phyloP scores from a whole-genome alignment of 2,797 vertebrate species.

The Acrossocheilus wenchowensis region DNA sequence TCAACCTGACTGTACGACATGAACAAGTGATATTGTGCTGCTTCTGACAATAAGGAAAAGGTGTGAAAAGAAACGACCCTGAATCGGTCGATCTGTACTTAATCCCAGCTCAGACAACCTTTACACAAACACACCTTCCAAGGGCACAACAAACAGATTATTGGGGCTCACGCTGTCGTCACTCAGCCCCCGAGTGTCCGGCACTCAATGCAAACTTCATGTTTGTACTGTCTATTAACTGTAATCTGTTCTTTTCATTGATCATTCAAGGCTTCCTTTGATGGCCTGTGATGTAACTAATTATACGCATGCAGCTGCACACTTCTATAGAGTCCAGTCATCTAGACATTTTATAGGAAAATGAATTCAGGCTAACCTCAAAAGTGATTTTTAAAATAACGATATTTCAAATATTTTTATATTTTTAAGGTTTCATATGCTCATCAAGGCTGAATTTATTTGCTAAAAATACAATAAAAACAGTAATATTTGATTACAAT shows the following conservation, averaged over 20 bases:
- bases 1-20: conserved; percentile 29
- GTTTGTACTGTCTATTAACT: conserved; percentile 30
- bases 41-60: neutral
- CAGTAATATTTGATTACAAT: neutral
- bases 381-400: neutral
- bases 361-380: neutral
- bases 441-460: neutral
- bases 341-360: conserved; percentile 16
- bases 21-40: neutral
- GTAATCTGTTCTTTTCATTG: conserved; percentile 23
- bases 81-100: neutral
- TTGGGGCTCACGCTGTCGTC: neutral
- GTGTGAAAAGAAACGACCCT: neutral
- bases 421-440: neutral
- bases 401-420: neutral
- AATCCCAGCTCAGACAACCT: neutral
- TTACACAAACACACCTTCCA: neutral
- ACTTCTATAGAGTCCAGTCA: neutral
- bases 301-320: conserved; percentile 39
- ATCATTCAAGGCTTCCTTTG: conserved; percentile 46
- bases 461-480: neutral
- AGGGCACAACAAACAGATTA: conserved; percentile 1
- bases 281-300: conserved; percentile 49
- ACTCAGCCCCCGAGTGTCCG: neutral
- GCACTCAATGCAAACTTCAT: conserved; percentile 29